Conservation (phyloP, 1,140 invertebrate genomes). For the Leucophenga varia region DNA sequence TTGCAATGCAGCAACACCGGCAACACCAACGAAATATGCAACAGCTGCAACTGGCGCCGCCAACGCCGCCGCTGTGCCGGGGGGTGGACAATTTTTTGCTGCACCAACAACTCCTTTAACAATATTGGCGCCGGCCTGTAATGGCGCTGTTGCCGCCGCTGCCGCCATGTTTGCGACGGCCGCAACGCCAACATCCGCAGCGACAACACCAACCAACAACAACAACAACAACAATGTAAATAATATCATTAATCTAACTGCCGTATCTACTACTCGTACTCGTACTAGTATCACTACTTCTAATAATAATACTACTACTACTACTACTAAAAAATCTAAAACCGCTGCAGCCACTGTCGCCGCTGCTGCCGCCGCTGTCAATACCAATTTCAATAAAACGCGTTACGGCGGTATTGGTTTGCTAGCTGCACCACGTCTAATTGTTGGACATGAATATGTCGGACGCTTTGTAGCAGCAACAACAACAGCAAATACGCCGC, state of each 20-base stretch:
- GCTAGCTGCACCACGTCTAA: conserved; percentile 4
- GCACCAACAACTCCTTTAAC: conserved; percentile 44
- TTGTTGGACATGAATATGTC: conserved; percentile 8
- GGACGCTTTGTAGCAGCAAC: conserved; percentile 6
- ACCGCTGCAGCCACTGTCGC: conserved; percentile 25
- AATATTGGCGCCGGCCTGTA: conserved; percentile 39
- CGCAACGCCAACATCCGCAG: conserved; percentile 43
- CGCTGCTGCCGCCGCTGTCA: conserved; percentile 20
- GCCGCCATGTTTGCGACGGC: conserved; percentile 42
- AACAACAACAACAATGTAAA: conserved; percentile 54
- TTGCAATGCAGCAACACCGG: background rate
- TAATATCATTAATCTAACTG: conserved; percentile 44
- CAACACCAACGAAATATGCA: conserved; percentile 7
- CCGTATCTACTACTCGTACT: conserved; percentile 54
- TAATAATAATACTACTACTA: conserved; percentile 1
- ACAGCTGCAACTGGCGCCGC: conserved; percentile 16
- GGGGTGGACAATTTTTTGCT: conserved; percentile 32
- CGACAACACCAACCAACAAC: conserved; percentile 45
- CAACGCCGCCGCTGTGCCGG: background rate
- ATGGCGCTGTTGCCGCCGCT: conserved; percentile 37
- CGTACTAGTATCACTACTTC: conserved; percentile 22
- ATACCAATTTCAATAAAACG: conserved; percentile 4
- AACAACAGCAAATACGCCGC: conserved; percentile 7
- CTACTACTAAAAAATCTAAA: conserved; percentile 37
- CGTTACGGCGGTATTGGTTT: conserved; percentile 7